Conservation (phyloP, 2,797 vertebrate species). For the Forpus xanthops region DNA sequence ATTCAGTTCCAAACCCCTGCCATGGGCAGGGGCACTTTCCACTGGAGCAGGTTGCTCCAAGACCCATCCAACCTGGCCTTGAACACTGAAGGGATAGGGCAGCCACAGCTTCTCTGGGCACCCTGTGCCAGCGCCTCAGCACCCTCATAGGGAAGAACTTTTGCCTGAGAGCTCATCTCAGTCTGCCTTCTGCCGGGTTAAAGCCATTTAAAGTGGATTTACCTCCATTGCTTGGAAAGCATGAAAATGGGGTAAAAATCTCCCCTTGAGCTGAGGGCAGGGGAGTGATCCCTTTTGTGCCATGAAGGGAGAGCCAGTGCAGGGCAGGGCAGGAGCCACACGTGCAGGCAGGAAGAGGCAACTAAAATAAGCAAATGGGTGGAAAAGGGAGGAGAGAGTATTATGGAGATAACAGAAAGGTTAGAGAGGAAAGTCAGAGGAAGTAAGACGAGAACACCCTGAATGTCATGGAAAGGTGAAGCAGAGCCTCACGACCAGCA, state of each 20-base stretch:
- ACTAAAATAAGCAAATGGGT: conserved; percentile 64
- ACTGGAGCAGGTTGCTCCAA: not conserved
- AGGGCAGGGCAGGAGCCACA: not conserved
- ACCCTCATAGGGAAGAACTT: not conserved
- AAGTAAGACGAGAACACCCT: conserved; percentile 19
- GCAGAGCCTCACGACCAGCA: not conserved
- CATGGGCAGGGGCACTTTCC: not conserved
- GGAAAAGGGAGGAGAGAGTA: conserved; percentile 58
- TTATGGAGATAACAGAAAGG: conserved; percentile 51
- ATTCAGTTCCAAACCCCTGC: not conserved
- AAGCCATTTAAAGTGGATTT: not conserved
- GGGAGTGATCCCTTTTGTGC: not conserved
- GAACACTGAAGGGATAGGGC: not conserved
- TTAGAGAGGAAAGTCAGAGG: conserved; percentile 45
- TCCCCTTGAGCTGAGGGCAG: not conserved
- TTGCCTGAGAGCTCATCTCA: not conserved
- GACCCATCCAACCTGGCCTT: not conserved
- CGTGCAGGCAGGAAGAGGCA: conserved; percentile 39
- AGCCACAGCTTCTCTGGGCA: not conserved
- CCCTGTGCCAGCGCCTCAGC: not conserved
- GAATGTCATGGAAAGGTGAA: conserved; percentile 44
- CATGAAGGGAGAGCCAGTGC: not conserved
- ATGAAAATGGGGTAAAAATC: not conserved
- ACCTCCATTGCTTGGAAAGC: not conserved
- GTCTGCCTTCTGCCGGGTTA: not conserved